Percentiles rank a stretch among this genome's conserved stretches.
These are phyloP conservation scores for Cyclina sinensis DNA, from an alignment of 1,140 invertebrate genomes.

Conservation along the genomic window DNA sequence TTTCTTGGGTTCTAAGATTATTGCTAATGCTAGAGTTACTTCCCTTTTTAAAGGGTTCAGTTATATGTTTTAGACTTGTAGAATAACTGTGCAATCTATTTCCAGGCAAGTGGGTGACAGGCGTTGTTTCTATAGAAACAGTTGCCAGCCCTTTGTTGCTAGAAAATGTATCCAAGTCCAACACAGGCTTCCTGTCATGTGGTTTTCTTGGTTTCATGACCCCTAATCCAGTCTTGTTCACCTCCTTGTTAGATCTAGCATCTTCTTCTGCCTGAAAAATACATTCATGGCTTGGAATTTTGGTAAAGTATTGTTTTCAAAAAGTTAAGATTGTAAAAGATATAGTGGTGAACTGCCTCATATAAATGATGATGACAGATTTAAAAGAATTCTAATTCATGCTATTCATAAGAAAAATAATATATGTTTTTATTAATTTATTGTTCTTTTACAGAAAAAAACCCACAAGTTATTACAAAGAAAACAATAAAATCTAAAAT, in stretches of 20 bases:
- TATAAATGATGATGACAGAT: too few relatives aligned
- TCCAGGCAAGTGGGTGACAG: background rate
- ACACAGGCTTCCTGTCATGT: conserved; percentile 23
- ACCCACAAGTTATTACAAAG: too few relatives aligned
- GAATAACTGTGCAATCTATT: background rate
- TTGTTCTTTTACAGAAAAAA: too few relatives aligned
- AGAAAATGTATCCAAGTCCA: conserved; percentile 22
- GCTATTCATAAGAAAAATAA: too few relatives aligned
- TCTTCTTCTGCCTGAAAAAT: background rate
- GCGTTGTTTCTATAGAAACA: conserved; percentile 18
- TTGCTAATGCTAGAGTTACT: background rate
- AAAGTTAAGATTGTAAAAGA: too few relatives aligned
- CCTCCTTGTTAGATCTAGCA: background rate
- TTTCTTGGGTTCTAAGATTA: background rate
- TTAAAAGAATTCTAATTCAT: too few relatives aligned
- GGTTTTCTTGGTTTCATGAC: conserved; percentile 6
- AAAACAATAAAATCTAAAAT: too few relatives aligned
- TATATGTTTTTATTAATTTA: too few relatives aligned
- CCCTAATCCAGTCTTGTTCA: background rate
- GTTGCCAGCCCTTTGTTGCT: background rate
- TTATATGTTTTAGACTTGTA: background rate
- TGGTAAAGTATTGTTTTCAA: too few relatives aligned
- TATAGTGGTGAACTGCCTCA: too few relatives aligned
- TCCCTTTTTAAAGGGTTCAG: background rate
- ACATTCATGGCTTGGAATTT: too few relatives aligned